Evolutionary conservation across 2,888 invertebrate genomes (phyloP), one percentile per base, ranked within the genome.

Genomic region (Hirtodrosophila trivittata): DNA sequence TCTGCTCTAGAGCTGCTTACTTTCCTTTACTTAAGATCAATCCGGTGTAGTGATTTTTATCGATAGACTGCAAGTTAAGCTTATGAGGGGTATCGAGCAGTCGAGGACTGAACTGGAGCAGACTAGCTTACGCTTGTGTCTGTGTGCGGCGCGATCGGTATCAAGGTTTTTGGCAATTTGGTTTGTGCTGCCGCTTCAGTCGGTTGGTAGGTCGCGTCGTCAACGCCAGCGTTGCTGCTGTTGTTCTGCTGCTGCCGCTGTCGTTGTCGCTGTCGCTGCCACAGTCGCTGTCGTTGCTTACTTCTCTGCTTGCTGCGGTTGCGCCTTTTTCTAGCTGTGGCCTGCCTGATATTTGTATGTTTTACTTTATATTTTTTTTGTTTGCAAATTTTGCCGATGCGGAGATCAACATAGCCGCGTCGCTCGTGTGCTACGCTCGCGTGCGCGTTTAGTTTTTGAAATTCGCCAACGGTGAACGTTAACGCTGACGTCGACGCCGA

Each of bases 121-220:
- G 13, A 1, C 14, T 18, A 12, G 9, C 37, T 60, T 45, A 43
- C 37, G 49, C 42, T 33, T 66, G 46, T 73, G 56, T 71, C 59
- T 67, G 69, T 73, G 51, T 67, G 73, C 68, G 74, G 49, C 65
- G 77, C 82, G 89, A 89, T 89, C 88, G 88, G 88, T 88, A 89
- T 89, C 89, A 89, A 89, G 89, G 89, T 89, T 89, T 89, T 89
- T 88, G 89, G 89, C 89, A 88, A 89, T 88, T 89, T 87, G 77
- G 84, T 87, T 85, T 77, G 81, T 77, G 74, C 72, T 83, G 72
- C 75, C 72, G 74, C 76, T 77, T 88, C 74, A 89, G 88, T 88
- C 85, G 78, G 75, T 86, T 84, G 83, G 82, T 88, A 82, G 88
- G 87, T 89, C 84, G 89, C 70, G 73, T 64, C 75, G 77, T 67